These are phyloP conservation scores for Rhinopithecus roxellana DNA, from an alignment of 2,113 vertebrate genomes.

Conservation along the genomic window DNA sequence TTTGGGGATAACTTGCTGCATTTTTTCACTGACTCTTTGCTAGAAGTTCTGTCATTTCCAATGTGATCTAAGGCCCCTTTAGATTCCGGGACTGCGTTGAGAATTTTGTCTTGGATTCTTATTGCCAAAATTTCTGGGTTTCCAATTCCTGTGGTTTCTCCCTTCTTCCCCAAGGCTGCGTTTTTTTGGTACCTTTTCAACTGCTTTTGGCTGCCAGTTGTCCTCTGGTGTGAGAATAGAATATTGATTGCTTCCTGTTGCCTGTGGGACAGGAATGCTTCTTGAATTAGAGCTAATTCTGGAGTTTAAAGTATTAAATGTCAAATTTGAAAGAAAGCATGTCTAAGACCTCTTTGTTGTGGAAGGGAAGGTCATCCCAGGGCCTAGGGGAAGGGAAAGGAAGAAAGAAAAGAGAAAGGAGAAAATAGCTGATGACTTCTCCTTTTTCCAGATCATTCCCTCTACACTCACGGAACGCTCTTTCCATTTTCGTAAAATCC, in stretches of 20 bases:
- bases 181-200: neutral
- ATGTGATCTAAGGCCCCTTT: neutral
- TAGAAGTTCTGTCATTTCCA: neutral
- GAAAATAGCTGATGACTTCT: neutral
- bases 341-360: constrained; percentile 62
- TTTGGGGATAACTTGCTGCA: neutral
- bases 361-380: constrained; percentile 27
- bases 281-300: constrained; percentile 65
- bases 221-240: constrained; percentile 18
- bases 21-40: neutral
- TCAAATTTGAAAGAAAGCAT: constrained; percentile 53
- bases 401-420: neutral
- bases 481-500: neutral
- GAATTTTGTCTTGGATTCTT: neutral
- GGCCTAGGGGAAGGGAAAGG: constrained; percentile 29
- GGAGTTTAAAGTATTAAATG: constrained; percentile 57
- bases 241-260: constrained; percentile 54
- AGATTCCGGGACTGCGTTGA: neutral
- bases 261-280: constrained; percentile 38
- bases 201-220: neutral
- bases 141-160: neutral
- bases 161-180: neutral
- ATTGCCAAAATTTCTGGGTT: neutral
- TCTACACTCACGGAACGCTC: neutral
- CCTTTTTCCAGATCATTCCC: neutral